A percentile compares a stretch with the other conserved stretches of the same genome.
Conservation (phyloP, 2,888 invertebrate genomes). For the Pyrocoelia pectoralis region DNA sequence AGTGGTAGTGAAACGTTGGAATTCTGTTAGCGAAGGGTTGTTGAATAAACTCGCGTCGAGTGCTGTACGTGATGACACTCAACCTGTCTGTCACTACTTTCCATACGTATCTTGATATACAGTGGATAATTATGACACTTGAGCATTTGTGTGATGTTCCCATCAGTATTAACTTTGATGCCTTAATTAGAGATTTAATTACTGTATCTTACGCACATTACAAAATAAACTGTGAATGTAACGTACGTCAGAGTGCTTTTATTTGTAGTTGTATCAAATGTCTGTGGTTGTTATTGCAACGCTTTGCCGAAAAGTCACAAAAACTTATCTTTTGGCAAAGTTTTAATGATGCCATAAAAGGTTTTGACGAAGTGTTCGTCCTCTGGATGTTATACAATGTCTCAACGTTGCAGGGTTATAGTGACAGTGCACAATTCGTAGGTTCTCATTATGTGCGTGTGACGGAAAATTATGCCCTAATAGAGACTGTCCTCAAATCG, state of each 20-base stretch:
- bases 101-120: constrained; percentile 39
- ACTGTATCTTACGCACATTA: constrained; percentile 42
- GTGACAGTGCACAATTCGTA: constrained; percentile 25
- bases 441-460: constrained; percentile 38
- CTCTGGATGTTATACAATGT: constrained; percentile 49
- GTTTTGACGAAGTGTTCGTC: constrained; percentile 46
- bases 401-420: constrained; percentile 41
- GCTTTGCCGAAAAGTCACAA: constrained; percentile 39
- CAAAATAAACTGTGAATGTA: too few species aligned
- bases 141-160: constrained; percentile 17
- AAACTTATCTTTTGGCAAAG: constrained; percentile 49
- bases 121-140: constrained; percentile 33
- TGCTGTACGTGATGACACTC: constrained; percentile 18
- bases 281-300: constrained; percentile 50
- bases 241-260: too few species aligned
- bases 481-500: constrained; percentile 48
- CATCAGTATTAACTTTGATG: constrained; percentile 18
- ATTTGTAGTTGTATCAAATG: constrained; percentile 49
- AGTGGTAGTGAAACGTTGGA: constrained; percentile 33
- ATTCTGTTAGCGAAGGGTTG: constrained; percentile 26
- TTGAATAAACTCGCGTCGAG: constrained; percentile 31
- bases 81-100: constrained; percentile 39
- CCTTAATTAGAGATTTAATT: constrained; percentile 47
- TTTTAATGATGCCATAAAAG: constrained; percentile 47
- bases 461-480: constrained; percentile 47